Base-by-base conservation (phyloP, 2,113 vertebrate genomes). In the Pipra filicauda region DNA sequence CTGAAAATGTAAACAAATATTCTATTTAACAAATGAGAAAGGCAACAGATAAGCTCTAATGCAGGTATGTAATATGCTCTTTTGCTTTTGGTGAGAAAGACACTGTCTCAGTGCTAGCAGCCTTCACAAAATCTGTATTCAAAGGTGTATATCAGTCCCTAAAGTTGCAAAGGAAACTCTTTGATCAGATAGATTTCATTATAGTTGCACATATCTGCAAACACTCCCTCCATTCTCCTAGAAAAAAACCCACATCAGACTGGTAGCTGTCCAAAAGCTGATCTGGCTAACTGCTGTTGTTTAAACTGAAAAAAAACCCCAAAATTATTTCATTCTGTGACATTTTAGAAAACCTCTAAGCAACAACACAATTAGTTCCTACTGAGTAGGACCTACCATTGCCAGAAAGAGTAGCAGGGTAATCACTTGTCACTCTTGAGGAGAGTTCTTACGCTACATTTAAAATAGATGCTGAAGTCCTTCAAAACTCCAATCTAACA, bases 1-100 rank as follows among this genome's bases (percentile, higher is more conserved):
- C 98, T 98, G 97, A 88, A 88, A 98, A 98, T 65, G 70, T 23
- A 95, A 88, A 87, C 58, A 95, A 48, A 4, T 24, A 85, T 91
- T 96, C 86, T 52, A 67, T 90, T 97, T 94, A 96, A 93, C 8
- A 94, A 87, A 87, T 28, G 5, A 93, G 70, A 92, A 92, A 85
- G 76, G 37, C 23, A 93, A 31, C 75, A 93, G 35, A 9, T 58
- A 83, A 76, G 13, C 61, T 65, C 49, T 18, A 76, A 44, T 37
- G 82, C 33, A 76, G 71, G 49, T 55, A 59, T 8, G 18, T 78
- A 48, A 15, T 18, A 39, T 67, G 5, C 19, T 74, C 4, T 9
- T 79, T 61, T 4, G 2, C 2, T 82, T 75, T 61, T 74, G 15
- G 11, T 65, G 35, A 89, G 31, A 86, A 85, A 85, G n/a, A 65